Evolutionary conservation across 2,888 invertebrate species (phyloP), one percentile per base, ranked within the genome.

Genomic region (Sceliomorpha sp.): DNA sequence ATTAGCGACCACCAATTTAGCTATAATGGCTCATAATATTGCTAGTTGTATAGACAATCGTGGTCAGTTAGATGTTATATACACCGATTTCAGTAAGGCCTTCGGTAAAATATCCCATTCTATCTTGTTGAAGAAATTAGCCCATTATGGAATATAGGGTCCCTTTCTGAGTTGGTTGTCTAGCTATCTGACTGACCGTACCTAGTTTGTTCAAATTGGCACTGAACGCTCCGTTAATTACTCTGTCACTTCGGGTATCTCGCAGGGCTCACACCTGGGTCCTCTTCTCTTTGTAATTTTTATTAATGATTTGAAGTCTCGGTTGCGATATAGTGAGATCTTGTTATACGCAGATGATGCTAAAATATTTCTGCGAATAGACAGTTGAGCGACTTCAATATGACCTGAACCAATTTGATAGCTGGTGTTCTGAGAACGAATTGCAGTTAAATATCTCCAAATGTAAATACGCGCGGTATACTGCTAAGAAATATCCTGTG

Each of bases 221-320:
- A n/a, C 13, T 3, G 14, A 8, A 5, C 7, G 1, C 13, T 50
- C 50, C 7, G 12, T 26, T 1, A 14, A 12, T 7, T 37, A 14
- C 27, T n/a, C 6, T 1, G 31, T 32, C 6, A 12, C 40, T 0
- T 53, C 40, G 1, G 42, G 29, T 0, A 17, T 53, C 0, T 32
- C 53, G 6, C 53, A 53, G 13, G 32, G 53, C 0, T 50, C 50
- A 1, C 37, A 50, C 13, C 27, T 50, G 6, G 50, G 37, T 13
- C 37, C 50, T 1, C 37, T 53, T 9, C 27, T 53, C 1, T 53
- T 53, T 13, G 12, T 12, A 5, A 42, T 40, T 20, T 40, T 20
- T 24, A 53, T 53, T 13, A 40, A 53, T 13, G 40, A 53, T 36
- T 13, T 53, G 12, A 9, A 24, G 10, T 26, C 6, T n/a, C n/a